Conservation (phyloP, 2,888 invertebrate species). For the Celastrina argiolus region DNA sequence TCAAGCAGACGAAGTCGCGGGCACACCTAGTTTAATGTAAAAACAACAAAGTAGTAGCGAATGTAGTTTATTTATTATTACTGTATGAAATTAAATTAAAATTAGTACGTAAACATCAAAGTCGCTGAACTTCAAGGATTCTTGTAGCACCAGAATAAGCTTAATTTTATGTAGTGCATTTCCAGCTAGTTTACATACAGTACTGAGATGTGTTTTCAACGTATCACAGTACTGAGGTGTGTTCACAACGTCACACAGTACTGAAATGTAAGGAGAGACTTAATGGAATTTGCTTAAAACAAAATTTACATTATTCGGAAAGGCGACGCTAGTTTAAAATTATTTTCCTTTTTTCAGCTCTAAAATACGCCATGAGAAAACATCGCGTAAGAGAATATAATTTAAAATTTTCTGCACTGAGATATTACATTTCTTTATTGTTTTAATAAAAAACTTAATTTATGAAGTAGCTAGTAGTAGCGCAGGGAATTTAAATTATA, state of each 20-base stretch:
- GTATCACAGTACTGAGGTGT: too few species aligned
- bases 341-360: not conserved
- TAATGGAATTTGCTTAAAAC: not conserved
- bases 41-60: too few species aligned
- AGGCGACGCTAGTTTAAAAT: slow-evolving; percentile 1
- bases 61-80: too few species aligned
- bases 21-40: too few species aligned
- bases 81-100: too few species aligned
- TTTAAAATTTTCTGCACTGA: slow-evolving; percentile 1
- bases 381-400: not conserved
- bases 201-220: too few species aligned
- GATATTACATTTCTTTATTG: slow-evolving; percentile 4
- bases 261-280: not conserved
- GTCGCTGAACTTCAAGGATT: too few species aligned
- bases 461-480: slow-evolving; percentile 5
- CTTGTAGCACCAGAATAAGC: too few species aligned
- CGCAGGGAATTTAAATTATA: not conserved
- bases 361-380: not conserved
- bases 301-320: not conserved
- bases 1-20: too few species aligned
- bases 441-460: slow-evolving; percentile 1
- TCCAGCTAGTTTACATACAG: too few species aligned
- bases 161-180: not conserved
- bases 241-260: not conserved
- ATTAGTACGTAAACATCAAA: too few species aligned